These are phyloP conservation scores for Patella ulyssiponensis DNA, from an alignment of 2,888 invertebrate species.

Conservation along the genomic window DNA sequence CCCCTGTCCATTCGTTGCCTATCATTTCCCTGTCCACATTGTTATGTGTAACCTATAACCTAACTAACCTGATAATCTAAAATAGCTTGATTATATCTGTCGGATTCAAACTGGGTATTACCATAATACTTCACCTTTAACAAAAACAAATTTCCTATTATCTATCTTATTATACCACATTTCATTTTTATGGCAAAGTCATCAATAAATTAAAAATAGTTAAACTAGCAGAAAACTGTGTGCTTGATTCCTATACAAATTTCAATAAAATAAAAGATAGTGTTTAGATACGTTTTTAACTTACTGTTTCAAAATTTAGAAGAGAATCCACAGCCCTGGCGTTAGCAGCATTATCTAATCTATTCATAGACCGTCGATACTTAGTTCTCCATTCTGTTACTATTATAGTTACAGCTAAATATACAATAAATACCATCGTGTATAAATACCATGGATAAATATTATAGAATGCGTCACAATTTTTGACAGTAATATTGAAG, in stretches of 20 bases:
- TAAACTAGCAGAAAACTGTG: no score
- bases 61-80: constrained; percentile 82
- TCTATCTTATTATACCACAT: no score
- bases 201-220: no score
- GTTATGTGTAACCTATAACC: no score
- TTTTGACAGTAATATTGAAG: no score
- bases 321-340: constrained; percentile 95
- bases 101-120: constrained; percentile 92
- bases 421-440: neutral
- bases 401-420: constrained; percentile 84
- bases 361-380: constrained; percentile 93
- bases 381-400: constrained; percentile 99
- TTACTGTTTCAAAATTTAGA: constrained; percentile 96
- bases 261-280: no score
- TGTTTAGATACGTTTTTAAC: constrained; percentile 20
- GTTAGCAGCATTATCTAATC: constrained; percentile 92
- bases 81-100: constrained; percentile 88
- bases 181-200: no score
- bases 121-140: constrained; percentile 88
- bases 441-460: no score
- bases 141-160: neutral
- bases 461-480: no score
- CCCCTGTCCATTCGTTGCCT: no score
- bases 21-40: no score
- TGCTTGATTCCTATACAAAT: no score